Evolutionary conservation across 2,113 vertebrate species (phyloP), one percentile per base, ranked within the genome.

Genomic region (Myocastor coypus): DNA sequence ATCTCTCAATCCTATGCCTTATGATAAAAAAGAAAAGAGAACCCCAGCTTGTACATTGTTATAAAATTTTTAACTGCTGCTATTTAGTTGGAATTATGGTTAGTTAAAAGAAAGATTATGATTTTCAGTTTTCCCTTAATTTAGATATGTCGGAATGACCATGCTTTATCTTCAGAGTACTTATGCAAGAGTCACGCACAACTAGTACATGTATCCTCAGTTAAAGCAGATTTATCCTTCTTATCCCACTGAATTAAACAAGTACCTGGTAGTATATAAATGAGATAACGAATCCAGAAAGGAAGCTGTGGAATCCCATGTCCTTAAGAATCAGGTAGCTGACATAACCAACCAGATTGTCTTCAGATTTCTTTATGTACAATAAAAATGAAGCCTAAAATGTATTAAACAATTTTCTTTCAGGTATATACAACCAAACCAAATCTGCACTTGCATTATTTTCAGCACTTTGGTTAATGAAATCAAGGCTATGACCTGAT

Each of bases 401-500:
- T 91, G 89, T 37, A 90, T 63, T 78, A 84, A 96, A 71, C 40
- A 26, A 50, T 1, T 94, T 91, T 40, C 2, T 30, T 91, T 75
- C 68, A 17, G 63, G 57, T 89, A 87, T 71, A 64, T 6, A 69
- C 37, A 81, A 20, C 17, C n/a, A 96, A 89, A 92, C 11, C 10
- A 1, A 90, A 22, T 37, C 19, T 5, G 77, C 37, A 87, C 22
- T 91, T 32, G 8, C 22, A 75, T 78, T 59, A 91, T 63, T 69
- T 83, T 66, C 34, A 86, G 24, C 4, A 61, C 32, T 83, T 50
- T 83, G 57, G 32, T 83, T 82, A 92, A 68, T 89, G 32, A 88
- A 91, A 94, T 95, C 1, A 91, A 83, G 77, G 34, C 57, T 75
- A 34, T 83, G 50, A 26, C 32, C 68, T 91, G 40, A 89, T 81